Percentiles rank a stretch among this genome's conserved stretches.
Evolutionary conservation across 1,140 invertebrate species (phyloP).

Genomic region (Drosophila equinoxialis): DNA sequence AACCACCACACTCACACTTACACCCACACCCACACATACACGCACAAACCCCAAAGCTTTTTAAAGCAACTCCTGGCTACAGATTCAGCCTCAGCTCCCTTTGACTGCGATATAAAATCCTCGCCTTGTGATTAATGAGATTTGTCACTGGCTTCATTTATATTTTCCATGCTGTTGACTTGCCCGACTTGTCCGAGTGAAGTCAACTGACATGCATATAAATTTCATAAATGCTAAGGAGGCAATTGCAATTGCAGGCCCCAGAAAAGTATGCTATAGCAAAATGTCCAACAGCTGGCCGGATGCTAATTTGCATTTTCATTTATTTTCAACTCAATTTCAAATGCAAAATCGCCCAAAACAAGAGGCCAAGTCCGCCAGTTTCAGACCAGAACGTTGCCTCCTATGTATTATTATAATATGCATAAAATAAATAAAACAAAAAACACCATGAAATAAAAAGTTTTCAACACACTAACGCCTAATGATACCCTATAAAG

Average conservation of each 20-base stretch:
- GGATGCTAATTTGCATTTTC: constrained; percentile 70
- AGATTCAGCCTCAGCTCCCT: constrained; percentile 20
- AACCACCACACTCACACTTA: constrained; percentile 32
- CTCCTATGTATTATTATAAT: constrained; percentile 43
- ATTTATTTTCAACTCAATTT: constrained; percentile 76
- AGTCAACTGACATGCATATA: constrained; percentile 59
- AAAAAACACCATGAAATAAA: not conserved
- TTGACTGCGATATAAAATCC: constrained; percentile 49
- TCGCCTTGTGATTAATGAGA: constrained; percentile 73
- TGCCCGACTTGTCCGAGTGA: constrained; percentile 38
- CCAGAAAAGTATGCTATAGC: constrained; percentile 38
- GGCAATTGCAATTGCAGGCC: constrained; percentile 49
- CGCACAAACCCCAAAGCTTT: constrained; percentile 1
- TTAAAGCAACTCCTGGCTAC: constrained; percentile 22
- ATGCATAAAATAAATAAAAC: constrained; percentile 52
- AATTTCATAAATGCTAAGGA: constrained; percentile 68
- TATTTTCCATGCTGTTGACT: constrained; percentile 78
- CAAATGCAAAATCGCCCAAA: constrained; percentile 62
- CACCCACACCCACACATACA: constrained; percentile 8
- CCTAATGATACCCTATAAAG: constrained; percentile 1
- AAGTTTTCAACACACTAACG: not conserved
- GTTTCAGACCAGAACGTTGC: constrained; percentile 49
- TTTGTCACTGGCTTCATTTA: constrained; percentile 80
- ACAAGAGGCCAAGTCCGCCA: constrained; percentile 41
- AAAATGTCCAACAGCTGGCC: constrained; percentile 50